Conservation (phyloP, 2,888 invertebrate species). For the Hydriomena furcata region DNA sequence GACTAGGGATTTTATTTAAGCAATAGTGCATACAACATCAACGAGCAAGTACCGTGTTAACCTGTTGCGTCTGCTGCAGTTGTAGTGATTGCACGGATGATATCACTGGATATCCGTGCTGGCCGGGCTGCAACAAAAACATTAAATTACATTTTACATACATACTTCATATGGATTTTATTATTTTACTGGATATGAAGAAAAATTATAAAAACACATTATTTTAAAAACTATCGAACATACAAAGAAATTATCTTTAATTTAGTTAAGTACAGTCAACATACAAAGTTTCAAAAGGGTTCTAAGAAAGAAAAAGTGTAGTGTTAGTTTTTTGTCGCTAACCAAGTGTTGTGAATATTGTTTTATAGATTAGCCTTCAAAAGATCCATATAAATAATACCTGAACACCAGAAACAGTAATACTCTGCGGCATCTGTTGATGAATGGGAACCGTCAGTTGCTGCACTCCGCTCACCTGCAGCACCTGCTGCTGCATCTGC, state of each 20-base stretch:
- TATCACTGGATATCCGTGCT: slow-evolving; percentile 73
- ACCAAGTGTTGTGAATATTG: no score
- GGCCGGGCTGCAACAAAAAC: slow-evolving; percentile 51
- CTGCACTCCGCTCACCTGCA: slow-evolving; percentile 74
- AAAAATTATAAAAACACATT: no score
- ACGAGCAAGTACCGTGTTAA: slow-evolving; percentile 57
- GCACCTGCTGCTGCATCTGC: slow-evolving; percentile 64
- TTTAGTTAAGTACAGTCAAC: no score
- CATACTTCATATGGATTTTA: no score
- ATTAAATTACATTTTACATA: no score
- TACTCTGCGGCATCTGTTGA: slow-evolving; percentile 64
- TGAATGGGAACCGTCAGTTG: slow-evolving; percentile 73
- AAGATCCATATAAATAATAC: slow-evolving; percentile 37
- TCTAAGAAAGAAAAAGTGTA: no score
- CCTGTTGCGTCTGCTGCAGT: slow-evolving; percentile 73
- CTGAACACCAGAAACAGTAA: slow-evolving; percentile 59
- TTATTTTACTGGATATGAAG: no score
- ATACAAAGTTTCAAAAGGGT: no score
- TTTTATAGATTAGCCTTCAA: not conserved
- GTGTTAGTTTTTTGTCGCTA: no score
- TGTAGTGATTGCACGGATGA: slow-evolving; percentile 76
- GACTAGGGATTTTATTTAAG: no score
- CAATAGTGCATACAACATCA: slow-evolving; percentile 26
- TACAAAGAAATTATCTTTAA: no score
- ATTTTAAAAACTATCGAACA: no score